These are phyloP conservation scores for Trachythela sp. DNA, from an alignment of 64 coral and sea anemone species.

Conservation along the genomic window DNA sequence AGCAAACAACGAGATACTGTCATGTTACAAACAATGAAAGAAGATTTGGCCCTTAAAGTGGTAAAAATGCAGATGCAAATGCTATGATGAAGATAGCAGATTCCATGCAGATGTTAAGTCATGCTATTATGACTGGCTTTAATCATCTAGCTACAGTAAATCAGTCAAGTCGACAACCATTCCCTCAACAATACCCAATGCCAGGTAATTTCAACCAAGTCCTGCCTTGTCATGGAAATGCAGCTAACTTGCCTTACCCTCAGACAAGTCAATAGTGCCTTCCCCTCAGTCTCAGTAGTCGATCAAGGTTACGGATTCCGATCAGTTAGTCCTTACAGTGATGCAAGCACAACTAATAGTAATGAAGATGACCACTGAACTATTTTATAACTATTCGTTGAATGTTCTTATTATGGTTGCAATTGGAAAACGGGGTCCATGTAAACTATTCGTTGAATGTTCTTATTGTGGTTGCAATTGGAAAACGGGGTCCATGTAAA, in stretches of 20 bases:
- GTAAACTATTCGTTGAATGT: too few relatives aligned
- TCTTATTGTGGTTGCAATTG: background rate
- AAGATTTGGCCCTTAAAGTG: constrained; percentile 31
- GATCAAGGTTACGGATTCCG: background rate
- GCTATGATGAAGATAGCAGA: constrained; percentile 48
- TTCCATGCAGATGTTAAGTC: constrained; percentile 45
- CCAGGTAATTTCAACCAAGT: background rate
- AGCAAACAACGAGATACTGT: constrained; percentile 32
- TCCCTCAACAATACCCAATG: background rate
- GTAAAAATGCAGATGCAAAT: constrained; percentile 8
- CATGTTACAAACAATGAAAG: constrained; percentile 51
- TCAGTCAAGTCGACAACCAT: background rate
- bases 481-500: background rate
- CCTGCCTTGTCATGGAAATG: background rate
- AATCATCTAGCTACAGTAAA: constrained; percentile 38
- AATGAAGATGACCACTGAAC: background rate
- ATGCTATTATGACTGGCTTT: constrained; percentile 41
- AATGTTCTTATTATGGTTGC: background rate
- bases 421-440: background rate
- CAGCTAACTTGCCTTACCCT: background rate
- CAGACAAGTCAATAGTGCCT: background rate
- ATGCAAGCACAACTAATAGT: background rate
- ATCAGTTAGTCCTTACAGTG: background rate
- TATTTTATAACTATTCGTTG: background rate
- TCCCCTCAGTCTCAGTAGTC: background rate